Conservation (phyloP, 2,797 vertebrate species). For the Ispidina lecontei region DNA sequence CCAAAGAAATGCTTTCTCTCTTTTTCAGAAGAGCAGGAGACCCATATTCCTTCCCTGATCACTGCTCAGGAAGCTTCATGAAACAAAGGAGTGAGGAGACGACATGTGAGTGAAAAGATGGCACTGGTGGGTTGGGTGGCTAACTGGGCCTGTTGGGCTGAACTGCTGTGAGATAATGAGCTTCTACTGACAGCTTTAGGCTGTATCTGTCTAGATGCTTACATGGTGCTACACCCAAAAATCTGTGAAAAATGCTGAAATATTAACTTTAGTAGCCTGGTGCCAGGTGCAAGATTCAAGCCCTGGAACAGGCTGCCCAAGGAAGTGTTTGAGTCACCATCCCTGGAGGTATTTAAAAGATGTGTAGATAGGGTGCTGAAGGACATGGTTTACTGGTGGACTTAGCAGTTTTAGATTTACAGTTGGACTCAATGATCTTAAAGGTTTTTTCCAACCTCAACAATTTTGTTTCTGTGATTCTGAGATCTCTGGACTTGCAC, state of each 20-base stretch:
- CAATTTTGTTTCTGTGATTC: background rate
- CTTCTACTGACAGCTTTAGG: background rate
- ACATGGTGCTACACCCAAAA: background rate
- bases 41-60: background rate
- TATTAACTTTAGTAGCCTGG: background rate
- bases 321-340: background rate
- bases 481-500: background rate
- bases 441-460: background rate
- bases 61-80: background rate
- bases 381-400: background rate
- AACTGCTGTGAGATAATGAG: background rate
- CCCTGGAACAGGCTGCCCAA: background rate
- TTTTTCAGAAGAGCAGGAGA: background rate
- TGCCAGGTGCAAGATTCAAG: background rate
- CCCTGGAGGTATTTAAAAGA: background rate
- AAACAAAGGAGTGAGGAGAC: background rate
- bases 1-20: background rate
- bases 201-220: background rate
- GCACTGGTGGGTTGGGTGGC: background rate
- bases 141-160: background rate
- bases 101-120: background rate
- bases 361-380: background rate
- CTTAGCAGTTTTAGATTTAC: background rate
- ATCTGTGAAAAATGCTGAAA: background rate
- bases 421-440: background rate